Evolutionary conservation across 2,113 vertebrate species (phyloP).

Genomic region (Noctilio leporinus): DNA sequence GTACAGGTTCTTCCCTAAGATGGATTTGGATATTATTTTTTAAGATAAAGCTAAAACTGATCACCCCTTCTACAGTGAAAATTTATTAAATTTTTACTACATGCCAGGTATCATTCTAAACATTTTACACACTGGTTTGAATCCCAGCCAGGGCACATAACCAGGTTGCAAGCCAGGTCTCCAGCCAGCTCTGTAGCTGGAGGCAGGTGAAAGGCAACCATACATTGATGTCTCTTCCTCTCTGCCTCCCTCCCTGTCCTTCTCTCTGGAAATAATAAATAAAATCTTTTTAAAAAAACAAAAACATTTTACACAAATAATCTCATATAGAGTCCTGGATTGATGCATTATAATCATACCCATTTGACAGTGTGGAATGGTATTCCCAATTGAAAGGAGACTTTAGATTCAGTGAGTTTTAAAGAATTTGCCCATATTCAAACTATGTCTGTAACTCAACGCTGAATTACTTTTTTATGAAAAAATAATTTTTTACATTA

Average conservation of each 20-base stretch:
- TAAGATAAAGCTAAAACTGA: not conserved
- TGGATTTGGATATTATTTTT: not conserved
- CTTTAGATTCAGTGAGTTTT: not conserved
- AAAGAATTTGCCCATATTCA: not conserved
- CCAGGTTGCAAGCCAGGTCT: no score
- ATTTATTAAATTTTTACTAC: not conserved
- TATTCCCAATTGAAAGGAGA: not conserved
- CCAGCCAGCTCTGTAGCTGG: no score
- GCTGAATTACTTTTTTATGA: not conserved
- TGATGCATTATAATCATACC: not conserved
- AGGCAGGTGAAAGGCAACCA: no score
- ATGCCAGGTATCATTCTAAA: not conserved
- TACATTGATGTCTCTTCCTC: no score
- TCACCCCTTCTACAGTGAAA: not conserved
- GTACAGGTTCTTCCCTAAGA: not conserved
- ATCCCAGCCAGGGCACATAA: no score
- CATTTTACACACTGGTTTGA: not conserved
- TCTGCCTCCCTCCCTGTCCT: no score
- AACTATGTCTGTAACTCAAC: not conserved
- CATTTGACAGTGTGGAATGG: not conserved
- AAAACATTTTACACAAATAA: not conserved
- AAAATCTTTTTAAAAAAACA: no score
- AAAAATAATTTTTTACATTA: not conserved
- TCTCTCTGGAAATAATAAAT: no score
- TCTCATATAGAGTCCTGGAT: not conserved